phyloP scores from a whole-genome alignment of 2,888 invertebrate genomes.

The Magallana nippona region DNA sequence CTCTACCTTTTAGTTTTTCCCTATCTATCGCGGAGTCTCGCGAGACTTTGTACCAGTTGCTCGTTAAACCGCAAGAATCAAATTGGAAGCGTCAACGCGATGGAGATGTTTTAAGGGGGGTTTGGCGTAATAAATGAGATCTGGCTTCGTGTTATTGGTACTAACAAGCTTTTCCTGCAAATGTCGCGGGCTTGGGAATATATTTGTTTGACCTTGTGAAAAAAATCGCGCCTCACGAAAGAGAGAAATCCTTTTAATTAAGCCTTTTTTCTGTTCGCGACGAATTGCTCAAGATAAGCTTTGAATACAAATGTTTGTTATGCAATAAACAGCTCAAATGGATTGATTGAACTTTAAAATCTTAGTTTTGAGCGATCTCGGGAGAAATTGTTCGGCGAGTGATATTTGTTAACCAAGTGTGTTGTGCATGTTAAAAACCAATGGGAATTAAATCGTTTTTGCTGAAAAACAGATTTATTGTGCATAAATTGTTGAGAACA shows the following conservation, averaged over 20 bases:
- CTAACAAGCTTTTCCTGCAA: neutral
- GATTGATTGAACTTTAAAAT: too few species aligned
- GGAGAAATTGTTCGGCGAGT: too few species aligned
- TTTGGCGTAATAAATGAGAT: constrained; percentile 18
- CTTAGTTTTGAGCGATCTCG: too few species aligned
- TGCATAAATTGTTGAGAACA: too few species aligned
- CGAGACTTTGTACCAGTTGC: neutral
- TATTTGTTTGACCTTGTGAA: neutral
- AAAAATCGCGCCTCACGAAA: neutral
- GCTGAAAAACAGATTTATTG: too few species aligned
- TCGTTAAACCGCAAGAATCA: neutral
- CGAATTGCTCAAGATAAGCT: too few species aligned
- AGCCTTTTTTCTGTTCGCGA: neutral
- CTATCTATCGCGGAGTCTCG: neutral
- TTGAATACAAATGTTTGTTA: too few species aligned
- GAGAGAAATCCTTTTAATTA: neutral
- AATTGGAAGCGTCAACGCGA: constrained; percentile 15
- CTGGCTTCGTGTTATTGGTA: neutral
- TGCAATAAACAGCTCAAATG: too few species aligned
- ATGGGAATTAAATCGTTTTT: too few species aligned
- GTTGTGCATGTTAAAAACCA: too few species aligned
- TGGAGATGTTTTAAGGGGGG: neutral
- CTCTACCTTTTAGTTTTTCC: neutral
- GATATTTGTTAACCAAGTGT: too few species aligned
- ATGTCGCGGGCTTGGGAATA: neutral